Conservation (phyloP, 2,113 vertebrate species). For the Stegastes partitus region DNA sequence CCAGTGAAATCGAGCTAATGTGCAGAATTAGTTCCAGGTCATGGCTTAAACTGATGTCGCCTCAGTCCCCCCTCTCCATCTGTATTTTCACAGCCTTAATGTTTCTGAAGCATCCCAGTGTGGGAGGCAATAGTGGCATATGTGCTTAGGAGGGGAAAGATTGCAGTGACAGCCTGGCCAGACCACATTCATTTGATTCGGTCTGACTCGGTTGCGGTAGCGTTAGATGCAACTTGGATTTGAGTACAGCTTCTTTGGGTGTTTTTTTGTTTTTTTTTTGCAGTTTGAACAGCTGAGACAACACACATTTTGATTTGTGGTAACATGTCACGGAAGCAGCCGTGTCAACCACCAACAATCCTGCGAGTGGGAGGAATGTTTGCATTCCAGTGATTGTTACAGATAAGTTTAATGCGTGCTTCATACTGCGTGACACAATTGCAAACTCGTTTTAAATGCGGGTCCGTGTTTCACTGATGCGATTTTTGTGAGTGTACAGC, state of each 20-base stretch:
- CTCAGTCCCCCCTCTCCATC: constrained; percentile 52
- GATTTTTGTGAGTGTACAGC: background rate
- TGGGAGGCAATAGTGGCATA: constrained; percentile 48
- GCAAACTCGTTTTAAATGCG: constrained; percentile 9
- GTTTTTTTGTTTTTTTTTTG: constrained; percentile 6
- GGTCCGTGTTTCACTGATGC: background rate
- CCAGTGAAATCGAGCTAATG: constrained; percentile 52
- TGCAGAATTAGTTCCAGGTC: constrained; percentile 70
- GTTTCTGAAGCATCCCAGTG: constrained; percentile 51
- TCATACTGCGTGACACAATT: constrained; percentile 3
- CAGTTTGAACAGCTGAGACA: constrained; percentile 13
- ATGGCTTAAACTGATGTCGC: constrained; percentile 55
- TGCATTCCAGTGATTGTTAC: background rate
- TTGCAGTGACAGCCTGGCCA: constrained; percentile 42
- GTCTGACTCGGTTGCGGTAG: constrained; percentile 2
- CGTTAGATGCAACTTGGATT: background rate
- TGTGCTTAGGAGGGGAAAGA: constrained; percentile 26
- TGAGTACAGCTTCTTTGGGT: constrained; percentile 18
- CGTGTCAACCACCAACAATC: constrained; percentile 20
- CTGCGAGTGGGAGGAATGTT: constrained; percentile 8
- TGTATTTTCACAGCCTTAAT: constrained; percentile 58
- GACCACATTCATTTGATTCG: constrained; percentile 25
- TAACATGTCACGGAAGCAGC: constrained; percentile 15
- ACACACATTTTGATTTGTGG: constrained; percentile 15
- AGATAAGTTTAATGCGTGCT: background rate